Base-by-base conservation (phyloP, 1,140 invertebrate species). In the Aporrectodea caliginosa region DNA sequence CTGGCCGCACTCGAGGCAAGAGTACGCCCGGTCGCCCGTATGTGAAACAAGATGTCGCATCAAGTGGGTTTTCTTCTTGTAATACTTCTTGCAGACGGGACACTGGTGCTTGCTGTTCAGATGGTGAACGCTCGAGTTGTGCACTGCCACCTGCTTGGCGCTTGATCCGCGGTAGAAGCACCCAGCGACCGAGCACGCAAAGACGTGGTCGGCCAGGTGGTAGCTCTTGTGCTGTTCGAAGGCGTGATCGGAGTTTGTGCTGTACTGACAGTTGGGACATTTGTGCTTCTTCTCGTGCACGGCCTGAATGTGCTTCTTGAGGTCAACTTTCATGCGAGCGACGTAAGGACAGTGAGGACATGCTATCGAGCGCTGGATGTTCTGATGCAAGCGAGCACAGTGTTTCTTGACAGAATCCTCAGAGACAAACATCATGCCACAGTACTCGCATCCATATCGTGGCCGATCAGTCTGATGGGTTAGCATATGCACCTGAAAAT, bases 1-100 rank as follows among this genome's bases (percentile, higher is more conserved):
- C 34, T 43, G 34, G n/a, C 73, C 78, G 32, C 78, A 79, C 31
- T 79, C 78, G 29, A 58, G 35, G 34, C 78, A 79, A 16, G 73
- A 16, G 70, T 79, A 79, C 16, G 78, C 70, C 30, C 34, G 71
- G 22, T 73, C 78, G 2, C 58, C 58, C 33, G 78, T 79, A 71
- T 79, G 78, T n/a, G 72, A 35, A 16, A 79, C 73, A 14, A 79
- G 73, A 58, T 79, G 78, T 34, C 78, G 78, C 31, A 79, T 30
- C 70, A 79, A 35, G 73, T 75, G 71, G 1, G 78, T 79, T 43
- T 79, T 79, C 34, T 79, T 79, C 73, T 79, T 79, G 72, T 34
- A 79, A 71, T 35, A 75, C 71, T 75, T 73, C 27, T 70, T 34
- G 33, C 78, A 79, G 71, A 79, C 73, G 33, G 78, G 78, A 79